Percentiles rank a stretch among this genome's conserved stretches.
Evolutionary conservation across 2,797 vertebrate genomes (phyloP).

Genomic region (Leptoclinus maculatus): DNA sequence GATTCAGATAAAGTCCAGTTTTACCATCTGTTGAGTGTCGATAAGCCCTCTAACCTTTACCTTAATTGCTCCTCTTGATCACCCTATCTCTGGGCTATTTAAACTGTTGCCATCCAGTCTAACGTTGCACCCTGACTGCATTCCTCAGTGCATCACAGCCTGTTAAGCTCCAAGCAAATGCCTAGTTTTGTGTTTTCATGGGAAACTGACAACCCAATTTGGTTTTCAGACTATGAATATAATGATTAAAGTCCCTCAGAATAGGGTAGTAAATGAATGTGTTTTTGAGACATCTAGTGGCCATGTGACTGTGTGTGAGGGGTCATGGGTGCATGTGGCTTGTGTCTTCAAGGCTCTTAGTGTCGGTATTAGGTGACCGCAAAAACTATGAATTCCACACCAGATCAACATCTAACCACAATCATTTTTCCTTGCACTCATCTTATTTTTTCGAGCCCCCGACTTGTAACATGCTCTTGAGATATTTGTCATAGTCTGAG

Average conservation of each 20-base stretch:
- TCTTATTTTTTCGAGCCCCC: neutral
- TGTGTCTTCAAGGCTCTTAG: conserved; percentile 7
- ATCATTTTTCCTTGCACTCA: neutral
- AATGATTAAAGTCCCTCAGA: neutral
- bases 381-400: conserved; percentile 37
- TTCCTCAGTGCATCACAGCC: conserved; percentile 26
- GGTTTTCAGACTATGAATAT: neutral
- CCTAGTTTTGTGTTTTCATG: neutral
- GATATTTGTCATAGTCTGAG: conserved; percentile 31
- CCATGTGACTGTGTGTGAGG: neutral
- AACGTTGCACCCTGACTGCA: conserved; percentile 26
- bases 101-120: conserved; percentile 58
- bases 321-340: conserved; percentile 5
- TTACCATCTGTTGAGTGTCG: conserved; percentile 55
- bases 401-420: neutral
- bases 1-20: conserved; percentile 41
- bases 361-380: conserved; percentile 7
- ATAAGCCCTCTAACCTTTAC: conserved; percentile 45
- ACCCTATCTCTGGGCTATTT: conserved; percentile 31
- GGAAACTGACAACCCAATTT: neutral
- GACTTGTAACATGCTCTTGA: conserved; percentile 28
- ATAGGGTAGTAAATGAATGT: neutral
- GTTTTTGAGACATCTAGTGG: conserved; percentile 57
- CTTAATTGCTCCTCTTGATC: conserved; percentile 39
- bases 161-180: neutral